Conservation (phyloP, 2,888 invertebrate genomes). For the Nesidiocoris tenuis region DNA sequence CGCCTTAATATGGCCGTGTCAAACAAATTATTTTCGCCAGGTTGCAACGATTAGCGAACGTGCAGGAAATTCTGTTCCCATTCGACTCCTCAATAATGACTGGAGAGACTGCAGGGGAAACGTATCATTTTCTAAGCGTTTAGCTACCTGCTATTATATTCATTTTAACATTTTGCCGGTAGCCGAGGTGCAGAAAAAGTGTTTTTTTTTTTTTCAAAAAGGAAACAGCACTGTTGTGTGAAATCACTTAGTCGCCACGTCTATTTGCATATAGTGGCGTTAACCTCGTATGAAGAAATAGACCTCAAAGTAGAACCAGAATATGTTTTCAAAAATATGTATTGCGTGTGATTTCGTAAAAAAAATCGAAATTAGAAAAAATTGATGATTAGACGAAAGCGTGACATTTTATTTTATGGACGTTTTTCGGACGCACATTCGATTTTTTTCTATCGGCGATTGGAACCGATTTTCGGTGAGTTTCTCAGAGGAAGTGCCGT, state of each 20-base stretch:
- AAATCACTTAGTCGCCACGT: not conserved
- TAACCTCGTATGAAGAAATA: no score
- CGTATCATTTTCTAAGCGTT: not conserved
- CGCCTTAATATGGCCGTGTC: no score
- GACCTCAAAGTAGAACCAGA: no score
- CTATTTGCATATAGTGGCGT: no score
- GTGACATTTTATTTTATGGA: no score
- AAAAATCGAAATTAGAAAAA: no score
- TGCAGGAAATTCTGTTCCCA: slow-evolving; percentile 9
- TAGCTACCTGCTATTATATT: not conserved
- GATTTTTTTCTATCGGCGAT: no score
- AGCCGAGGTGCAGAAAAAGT: not conserved
- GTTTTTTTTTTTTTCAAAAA: not conserved
- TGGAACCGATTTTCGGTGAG: not conserved
- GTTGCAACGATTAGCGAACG: slow-evolving; percentile 9
- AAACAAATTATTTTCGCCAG: slow-evolving; percentile 3
- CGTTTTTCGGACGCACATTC: no score
- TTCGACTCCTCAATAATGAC: not conserved
- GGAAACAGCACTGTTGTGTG: not conserved
- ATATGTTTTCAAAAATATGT: no score
- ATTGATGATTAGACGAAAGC: no score
- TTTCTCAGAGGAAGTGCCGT: not conserved
- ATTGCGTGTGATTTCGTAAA: no score
- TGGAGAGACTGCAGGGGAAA: not conserved
- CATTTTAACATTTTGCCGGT: not conserved